Conservation (phyloP, 2,113 vertebrate genomes). For the Etheostoma cragini region DNA sequence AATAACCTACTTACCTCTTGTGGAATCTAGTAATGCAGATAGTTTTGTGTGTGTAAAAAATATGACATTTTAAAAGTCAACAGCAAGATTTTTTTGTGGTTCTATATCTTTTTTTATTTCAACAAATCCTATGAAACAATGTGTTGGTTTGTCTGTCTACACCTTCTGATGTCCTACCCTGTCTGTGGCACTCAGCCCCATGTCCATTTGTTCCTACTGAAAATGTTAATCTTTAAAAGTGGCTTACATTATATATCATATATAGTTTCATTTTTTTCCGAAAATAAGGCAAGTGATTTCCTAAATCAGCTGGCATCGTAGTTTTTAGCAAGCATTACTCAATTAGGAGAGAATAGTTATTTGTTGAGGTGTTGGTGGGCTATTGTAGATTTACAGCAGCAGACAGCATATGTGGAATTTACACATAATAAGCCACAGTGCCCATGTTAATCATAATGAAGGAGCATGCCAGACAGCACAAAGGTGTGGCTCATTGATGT, state of each 20-base stretch:
- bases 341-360: not conserved
- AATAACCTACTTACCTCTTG: not conserved
- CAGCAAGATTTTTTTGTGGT: constrained; percentile 12
- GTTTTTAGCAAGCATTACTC: not conserved
- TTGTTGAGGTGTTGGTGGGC: not conserved
- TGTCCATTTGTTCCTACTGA: not conserved
- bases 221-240: not conserved
- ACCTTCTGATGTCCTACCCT: not conserved
- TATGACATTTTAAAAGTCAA: not conserved
- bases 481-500: not conserved
- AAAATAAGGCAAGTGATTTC: not conserved
- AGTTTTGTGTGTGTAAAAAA: not conserved
- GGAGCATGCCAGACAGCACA: not conserved
- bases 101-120: not conserved
- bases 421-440: not conserved
- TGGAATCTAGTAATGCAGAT: not conserved
- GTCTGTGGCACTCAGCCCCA: not conserved
- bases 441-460: not conserved
- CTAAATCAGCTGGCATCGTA: not conserved
- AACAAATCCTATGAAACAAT: not conserved
- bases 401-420: not conserved
- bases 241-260: not conserved
- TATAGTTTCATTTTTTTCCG: not conserved
- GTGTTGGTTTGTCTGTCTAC: not conserved
- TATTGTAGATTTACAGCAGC: not conserved